These are phyloP conservation scores for Polydrusus tereticollis DNA, from an alignment of 2,888 invertebrate species.

Conservation along the genomic window DNA sequence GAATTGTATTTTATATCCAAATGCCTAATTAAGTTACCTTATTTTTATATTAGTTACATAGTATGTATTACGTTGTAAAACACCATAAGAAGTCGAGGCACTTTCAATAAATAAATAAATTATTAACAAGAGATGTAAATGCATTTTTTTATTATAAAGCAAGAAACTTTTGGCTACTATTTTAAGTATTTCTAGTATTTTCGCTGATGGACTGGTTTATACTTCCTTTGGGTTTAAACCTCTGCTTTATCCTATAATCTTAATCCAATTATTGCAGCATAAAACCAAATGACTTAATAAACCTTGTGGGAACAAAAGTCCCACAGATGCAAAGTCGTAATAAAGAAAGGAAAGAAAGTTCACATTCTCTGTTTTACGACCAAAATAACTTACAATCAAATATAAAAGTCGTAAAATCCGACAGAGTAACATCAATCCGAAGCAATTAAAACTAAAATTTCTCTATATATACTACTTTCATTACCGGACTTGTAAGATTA, in stretches of 20 bases:
- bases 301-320: conserved; percentile 17
- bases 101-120: too few species aligned
- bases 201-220: not conserved
- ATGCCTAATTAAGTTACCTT: too few species aligned
- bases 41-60: too few species aligned
- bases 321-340: conserved; percentile 13
- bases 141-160: too few species aligned
- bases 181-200: not conserved
- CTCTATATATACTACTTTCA: conserved; percentile 30
- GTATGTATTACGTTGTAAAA: too few species aligned
- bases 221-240: not conserved
- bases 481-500: conserved; percentile 25
- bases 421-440: conserved; percentile 26
- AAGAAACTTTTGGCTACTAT: too few species aligned
- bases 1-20: too few species aligned
- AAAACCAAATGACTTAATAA: conserved; percentile 32
- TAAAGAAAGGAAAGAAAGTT: conserved; percentile 41
- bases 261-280: conserved; percentile 10
- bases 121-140: too few species aligned
- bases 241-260: not conserved
- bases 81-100: too few species aligned
- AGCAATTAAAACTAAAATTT: conserved; percentile 41
- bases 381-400: conserved; percentile 45
- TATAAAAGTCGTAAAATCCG: conserved; percentile 38
- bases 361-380: conserved; percentile 45